Percentiles rank a stretch among this genome's conserved stretches.
These are phyloP conservation scores for Agriotes lineatus DNA, from an alignment of 2,888 invertebrate species.

Conservation along the genomic window DNA sequence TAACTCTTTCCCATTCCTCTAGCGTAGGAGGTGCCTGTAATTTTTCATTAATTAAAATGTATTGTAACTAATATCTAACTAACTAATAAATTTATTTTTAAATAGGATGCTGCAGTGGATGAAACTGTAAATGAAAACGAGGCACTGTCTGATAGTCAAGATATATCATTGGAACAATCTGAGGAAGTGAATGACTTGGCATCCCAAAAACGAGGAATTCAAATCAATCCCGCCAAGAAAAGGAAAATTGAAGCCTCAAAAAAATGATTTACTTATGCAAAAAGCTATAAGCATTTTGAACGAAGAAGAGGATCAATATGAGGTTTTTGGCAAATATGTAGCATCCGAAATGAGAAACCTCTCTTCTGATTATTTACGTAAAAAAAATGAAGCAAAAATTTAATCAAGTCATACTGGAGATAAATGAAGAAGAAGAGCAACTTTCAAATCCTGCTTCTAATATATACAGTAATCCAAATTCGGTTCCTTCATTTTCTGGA, in stretches of 20 bases:
- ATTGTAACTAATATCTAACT: not conserved
- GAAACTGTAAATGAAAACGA: too few relatives aligned
- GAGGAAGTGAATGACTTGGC: not conserved
- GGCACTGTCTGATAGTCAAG: too few relatives aligned
- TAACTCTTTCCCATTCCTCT: conserved; percentile 9
- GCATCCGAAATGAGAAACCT: conserved; percentile 36
- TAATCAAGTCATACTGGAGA: conserved; percentile 31
- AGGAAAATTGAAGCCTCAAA: not conserved
- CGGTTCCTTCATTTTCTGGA: conserved; percentile 11
- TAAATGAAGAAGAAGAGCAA: conserved; percentile 32
- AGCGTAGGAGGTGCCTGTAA: conserved; percentile 10
- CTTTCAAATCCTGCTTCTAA: conserved; percentile 11
- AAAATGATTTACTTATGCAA: conserved; percentile 3
- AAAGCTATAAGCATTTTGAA: conserved; percentile 22
- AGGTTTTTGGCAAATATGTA: conserved; percentile 38
- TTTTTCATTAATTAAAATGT: not conserved
- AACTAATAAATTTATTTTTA: too few relatives aligned
- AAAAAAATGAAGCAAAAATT: conserved; percentile 29
- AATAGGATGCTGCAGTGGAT: too few relatives aligned
- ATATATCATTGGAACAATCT: not conserved
- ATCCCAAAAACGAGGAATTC: too few relatives aligned
- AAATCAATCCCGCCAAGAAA: too few relatives aligned
- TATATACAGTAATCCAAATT: conserved; percentile 20
- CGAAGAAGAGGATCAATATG: conserved; percentile 40
- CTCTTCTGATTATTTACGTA: conserved; percentile 34